Evolutionary conservation across 2,113 vertebrate species (phyloP).

Genomic region (Dunckerocampus dactyliophorus): DNA sequence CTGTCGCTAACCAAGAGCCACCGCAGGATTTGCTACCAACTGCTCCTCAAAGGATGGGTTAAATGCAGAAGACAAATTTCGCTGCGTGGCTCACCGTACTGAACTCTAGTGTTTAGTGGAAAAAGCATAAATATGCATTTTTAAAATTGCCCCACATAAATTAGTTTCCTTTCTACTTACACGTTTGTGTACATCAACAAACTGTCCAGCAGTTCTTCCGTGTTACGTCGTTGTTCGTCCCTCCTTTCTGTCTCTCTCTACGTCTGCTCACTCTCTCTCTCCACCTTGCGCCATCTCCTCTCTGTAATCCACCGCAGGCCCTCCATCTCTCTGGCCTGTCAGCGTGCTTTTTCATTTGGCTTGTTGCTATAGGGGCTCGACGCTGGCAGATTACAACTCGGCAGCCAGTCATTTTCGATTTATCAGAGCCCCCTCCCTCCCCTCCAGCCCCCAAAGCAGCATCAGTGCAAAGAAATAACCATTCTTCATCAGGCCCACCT

Average conservation of each 20-base stretch:
- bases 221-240: not conserved
- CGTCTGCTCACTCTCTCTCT: not conserved
- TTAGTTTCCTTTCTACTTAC: too few species aligned
- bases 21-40: too few species aligned
- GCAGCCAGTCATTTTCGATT: slow-evolving; percentile 85
- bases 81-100: too few species aligned
- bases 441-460: slow-evolving; percentile 52
- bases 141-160: too few species aligned
- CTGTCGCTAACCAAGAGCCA: too few species aligned
- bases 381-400: slow-evolving; percentile 81
- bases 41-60: too few species aligned
- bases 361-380: slow-evolving; percentile 76
- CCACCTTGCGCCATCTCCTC: slow-evolving; percentile 40
- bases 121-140: too few species aligned
- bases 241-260: not conserved
- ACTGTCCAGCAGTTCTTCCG: too few species aligned
- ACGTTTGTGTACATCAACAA: too few species aligned
- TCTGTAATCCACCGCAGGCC: slow-evolving; percentile 67
- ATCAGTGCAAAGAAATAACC: slow-evolving; percentile 77
- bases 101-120: too few species aligned
- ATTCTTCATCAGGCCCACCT: slow-evolving; percentile 72
- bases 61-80: too few species aligned
- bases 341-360: slow-evolving; percentile 73
- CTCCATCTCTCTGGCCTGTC: slow-evolving; percentile 76
- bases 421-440: slow-evolving; percentile 71